A percentile compares a stretch with the other conserved stretches of the same genome.
phyloP scores from a whole-genome alignment of 2,888 invertebrate genomes.

The Lasioglossum leucozonium region DNA sequence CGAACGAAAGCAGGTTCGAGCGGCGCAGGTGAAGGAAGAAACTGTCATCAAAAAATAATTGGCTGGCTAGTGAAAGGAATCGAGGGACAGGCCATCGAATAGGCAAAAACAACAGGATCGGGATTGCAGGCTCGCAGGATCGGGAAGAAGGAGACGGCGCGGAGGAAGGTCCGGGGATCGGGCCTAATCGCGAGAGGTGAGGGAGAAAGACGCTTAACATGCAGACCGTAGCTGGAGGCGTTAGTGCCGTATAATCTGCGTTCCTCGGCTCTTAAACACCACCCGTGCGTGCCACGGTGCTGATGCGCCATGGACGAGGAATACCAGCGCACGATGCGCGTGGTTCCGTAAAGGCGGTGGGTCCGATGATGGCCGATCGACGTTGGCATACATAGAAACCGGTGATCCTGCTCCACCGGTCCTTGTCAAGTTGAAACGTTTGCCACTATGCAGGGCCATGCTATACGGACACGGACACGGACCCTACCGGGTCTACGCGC shows the following conservation, averaged over 20 bases:
- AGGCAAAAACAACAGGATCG: constrained; percentile 45
- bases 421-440: constrained; percentile 25
- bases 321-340: constrained; percentile 24
- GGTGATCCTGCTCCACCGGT: constrained; percentile 18
- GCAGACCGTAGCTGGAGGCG: constrained; percentile 73
- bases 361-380: constrained; percentile 24
- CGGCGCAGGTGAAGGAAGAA: background rate
- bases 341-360: constrained; percentile 20
- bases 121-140: constrained; percentile 33
- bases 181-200: constrained; percentile 61
- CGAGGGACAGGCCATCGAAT: constrained; percentile 14
- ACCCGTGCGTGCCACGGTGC: constrained; percentile 32
- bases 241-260: constrained; percentile 79
- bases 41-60: background rate
- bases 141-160: constrained; percentile 41
- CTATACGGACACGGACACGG: background rate
- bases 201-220: constrained; percentile 73
- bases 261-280: constrained; percentile 70
- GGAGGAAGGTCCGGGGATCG: constrained; percentile 33
- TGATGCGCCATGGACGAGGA: constrained; percentile 36
- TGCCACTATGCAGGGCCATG: constrained; percentile 15
- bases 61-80: constrained; percentile 20
- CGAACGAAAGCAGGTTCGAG: background rate
- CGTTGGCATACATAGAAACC: constrained; percentile 18
- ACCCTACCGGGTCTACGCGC: constrained; percentile 29